These are phyloP conservation scores for Ptilorrhoa leucosticta DNA, from an alignment of 2,113 vertebrate genomes.

Conservation along the genomic window DNA sequence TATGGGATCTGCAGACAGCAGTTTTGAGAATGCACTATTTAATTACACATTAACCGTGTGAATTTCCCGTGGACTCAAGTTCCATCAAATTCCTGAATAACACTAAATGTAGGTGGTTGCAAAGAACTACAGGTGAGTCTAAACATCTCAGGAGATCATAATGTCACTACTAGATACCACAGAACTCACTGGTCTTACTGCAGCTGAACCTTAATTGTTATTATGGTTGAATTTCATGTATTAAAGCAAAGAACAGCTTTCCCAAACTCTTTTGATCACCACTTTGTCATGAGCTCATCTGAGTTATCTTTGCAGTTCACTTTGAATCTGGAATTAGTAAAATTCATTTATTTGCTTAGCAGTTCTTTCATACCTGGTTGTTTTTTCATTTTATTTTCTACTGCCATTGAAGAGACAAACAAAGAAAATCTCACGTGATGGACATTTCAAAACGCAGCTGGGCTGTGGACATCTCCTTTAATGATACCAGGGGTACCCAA, in stretches of 20 bases:
- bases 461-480: neutral
- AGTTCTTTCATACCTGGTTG: neutral
- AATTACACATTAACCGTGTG: neutral
- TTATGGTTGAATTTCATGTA: neutral
- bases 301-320: neutral
- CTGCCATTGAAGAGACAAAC: neutral
- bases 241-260: neutral
- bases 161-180: rapidly evolving
- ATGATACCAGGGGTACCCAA: neutral
- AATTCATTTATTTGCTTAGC: neutral
- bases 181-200: neutral
- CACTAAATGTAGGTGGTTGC: neutral
- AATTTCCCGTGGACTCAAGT: neutral
- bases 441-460: neutral
- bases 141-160: neutral
- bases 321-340: neutral
- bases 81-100: neutral
- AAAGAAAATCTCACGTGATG: neutral
- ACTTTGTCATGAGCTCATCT: neutral
- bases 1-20: neutral
- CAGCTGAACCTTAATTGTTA: neutral
- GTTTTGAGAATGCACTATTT: neutral
- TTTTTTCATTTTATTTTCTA: neutral
- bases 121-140: neutral
- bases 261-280: neutral